Evolutionary conservation across 2,888 invertebrate genomes (phyloP).

Genomic region (Drosophila incognita): DNA sequence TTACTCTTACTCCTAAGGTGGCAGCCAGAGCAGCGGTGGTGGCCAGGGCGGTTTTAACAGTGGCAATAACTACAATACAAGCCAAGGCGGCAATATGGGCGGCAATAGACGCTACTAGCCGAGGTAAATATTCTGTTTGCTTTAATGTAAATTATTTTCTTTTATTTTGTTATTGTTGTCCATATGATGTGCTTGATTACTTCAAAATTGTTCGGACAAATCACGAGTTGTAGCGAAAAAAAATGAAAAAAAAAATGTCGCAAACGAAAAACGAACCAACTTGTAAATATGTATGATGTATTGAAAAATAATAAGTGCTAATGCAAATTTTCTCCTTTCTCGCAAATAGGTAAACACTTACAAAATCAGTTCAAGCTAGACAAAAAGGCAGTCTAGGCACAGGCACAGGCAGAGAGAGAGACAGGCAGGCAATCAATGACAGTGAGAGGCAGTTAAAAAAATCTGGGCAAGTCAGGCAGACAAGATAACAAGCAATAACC

Average conservation of each 20-base stretch:
- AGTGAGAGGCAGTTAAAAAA: slow-evolving; percentile 68
- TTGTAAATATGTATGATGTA: slow-evolving; percentile 30
- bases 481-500: slow-evolving; percentile 44
- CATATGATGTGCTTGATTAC: slow-evolving; percentile 20
- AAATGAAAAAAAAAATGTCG: neutral
- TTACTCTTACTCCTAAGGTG: slow-evolving; percentile 48
- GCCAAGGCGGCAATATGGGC: slow-evolving; percentile 79
- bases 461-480: slow-evolving; percentile 65
- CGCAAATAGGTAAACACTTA: slow-evolving; percentile 83
- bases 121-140: slow-evolving; percentile 67
- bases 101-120: slow-evolving; percentile 82
- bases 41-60: slow-evolving; percentile 67
- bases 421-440: slow-evolving; percentile 60
- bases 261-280: slow-evolving; percentile 34
- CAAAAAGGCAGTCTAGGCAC: slow-evolving; percentile 77
- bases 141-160: neutral
- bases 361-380: slow-evolving; percentile 80
- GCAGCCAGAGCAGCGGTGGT: slow-evolving; percentile 68
- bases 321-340: slow-evolving; percentile 81
- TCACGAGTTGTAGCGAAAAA: slow-evolving; percentile 24
- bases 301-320: slow-evolving; percentile 54
- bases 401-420: slow-evolving; percentile 59
- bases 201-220: slow-evolving; percentile 40
- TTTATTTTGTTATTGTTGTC: slow-evolving; percentile 6
- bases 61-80: slow-evolving; percentile 81